Evolutionary conservation across 2,888 invertebrate genomes (phyloP), one percentile per base, ranked within the genome.

Genomic region (Patella caerulea): DNA sequence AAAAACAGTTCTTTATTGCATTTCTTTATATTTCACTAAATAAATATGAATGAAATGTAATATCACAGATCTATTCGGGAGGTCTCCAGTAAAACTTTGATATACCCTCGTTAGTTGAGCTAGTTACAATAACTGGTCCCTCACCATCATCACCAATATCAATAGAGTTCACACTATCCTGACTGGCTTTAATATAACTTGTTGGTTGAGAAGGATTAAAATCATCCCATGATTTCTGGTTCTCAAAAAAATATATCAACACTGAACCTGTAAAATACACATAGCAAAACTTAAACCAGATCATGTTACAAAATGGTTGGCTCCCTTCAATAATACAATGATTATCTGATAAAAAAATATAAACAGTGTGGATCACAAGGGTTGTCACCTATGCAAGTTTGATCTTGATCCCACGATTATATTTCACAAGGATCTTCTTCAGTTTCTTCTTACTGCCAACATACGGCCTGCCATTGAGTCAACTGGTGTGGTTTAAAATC

Each of bases 51-150:
- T 45, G 45, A 45, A 45, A 45, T 0, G 9, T 45, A 7, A 45
- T 45, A 45, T 45, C 45, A 45, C 45, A 45, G 9, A 45, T 45
- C 45, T 45, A 54, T 75, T 71, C 71, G 11, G 71, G 71, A 72
- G 76, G 76, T 53, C 52, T 55, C 71, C 71, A 76, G 29, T 52
- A 72, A 52, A 71, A 55, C 34, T 59, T 55, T 29, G 76, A 70
- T 9, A 76, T 76, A 17, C 71, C 71, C 45, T 71, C 76, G 72
- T 76, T 72, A 76, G 71, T 72, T 29, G 76, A 55, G 55, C 56
- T 72, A 45, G 72, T 56, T 11, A 72, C 76, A 56, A 76, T 72
- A 15, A 76, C 56, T 56, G 76, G 76, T 55, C 56, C 55, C 15
- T 34, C 45, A 17, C 76, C 76, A 52, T 76, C 72, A 24, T 76